phyloP scores from a whole-genome alignment of 2,113 vertebrate genomes.

The Thermophis baileyi region DNA sequence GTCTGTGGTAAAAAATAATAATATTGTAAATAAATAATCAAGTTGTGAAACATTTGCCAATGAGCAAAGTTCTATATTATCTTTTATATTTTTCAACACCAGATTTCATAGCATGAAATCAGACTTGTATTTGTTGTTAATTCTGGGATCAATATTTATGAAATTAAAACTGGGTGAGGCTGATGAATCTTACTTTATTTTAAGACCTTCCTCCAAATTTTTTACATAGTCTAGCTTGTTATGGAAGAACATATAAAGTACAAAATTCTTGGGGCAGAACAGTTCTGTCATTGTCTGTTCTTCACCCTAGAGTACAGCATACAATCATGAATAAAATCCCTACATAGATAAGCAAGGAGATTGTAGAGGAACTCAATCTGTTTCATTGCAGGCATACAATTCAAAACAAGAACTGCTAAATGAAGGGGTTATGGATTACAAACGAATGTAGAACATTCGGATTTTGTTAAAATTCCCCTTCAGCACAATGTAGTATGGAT shows the following conservation, averaged over 20 bases:
- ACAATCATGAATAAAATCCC: background rate
- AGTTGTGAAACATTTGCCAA: too few species aligned
- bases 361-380: background rate
- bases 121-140: background rate
- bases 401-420: constrained; percentile 9
- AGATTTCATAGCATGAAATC: too few species aligned
- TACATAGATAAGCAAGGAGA: background rate
- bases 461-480: background rate
- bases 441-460: constrained; percentile 7
- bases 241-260: constrained; percentile 5
- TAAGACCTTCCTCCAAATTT: constrained; percentile 39
- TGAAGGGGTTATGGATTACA: background rate
- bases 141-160: constrained; percentile 14
- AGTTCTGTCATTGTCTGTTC: background rate
- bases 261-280: background rate
- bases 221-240: background rate
- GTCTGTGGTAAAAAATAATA: too few species aligned
- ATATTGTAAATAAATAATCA: too few species aligned
- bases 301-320: accelerated
- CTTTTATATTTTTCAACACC: too few species aligned
- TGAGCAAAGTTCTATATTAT: too few species aligned
- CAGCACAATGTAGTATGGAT: background rate
- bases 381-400: background rate
- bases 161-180: constrained; percentile 10
- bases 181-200: constrained; percentile 41